Evolutionary conservation across 2,113 vertebrate species (phyloP), one percentile per base, ranked within the genome.

Genomic region (Gavialis gangeticus): DNA sequence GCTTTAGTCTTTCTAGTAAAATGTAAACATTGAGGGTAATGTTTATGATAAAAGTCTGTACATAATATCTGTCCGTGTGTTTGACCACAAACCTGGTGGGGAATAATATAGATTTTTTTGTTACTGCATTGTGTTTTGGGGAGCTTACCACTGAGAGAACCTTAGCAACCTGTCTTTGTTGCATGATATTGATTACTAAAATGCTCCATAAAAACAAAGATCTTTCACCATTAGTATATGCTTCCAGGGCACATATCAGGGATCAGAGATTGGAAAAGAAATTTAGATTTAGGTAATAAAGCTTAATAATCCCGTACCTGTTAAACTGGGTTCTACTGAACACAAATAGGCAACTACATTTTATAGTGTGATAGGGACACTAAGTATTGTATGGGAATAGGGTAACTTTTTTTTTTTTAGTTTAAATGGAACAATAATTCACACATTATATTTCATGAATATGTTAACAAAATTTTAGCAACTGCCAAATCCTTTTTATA

Each of bases 381-480:
- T 19, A 62, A 25, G 5, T 25, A 81, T 66, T 80, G 75, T 85
- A 4, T 89, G 71, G 60, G 67, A 97, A 79, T 34, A 85, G 1
- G 34, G 66, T 94, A 93, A 95, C 46, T 97, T 91, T 86, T 67
- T 78, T 37, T 58, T 77, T 94, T 21, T 90, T 94, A 46, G n/a
- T 88, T 87, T 95, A 83, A 97, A 88, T 87, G 37, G 54, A 94
- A 82, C 90, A 93, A 91, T 93, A 91, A 96, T 81, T 95, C 69
- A 94, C 85, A 89, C 24, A 82, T 93, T 96, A 87, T 85, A 89
- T 97, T 97, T 91, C 87, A 95, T 17, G 1, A 92, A 79, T 94
- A 92, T 78, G 59, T 90, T 95, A 96, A 94, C 77, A 95, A 76
- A 66, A 83, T 87, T 94, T 97, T 94, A 92, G 96, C 77, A 96